Percentiles rank a stretch among this genome's conserved stretches.
Conservation (phyloP, 2,113 vertebrate genomes). For the Chascanopsetta lugubris region DNA sequence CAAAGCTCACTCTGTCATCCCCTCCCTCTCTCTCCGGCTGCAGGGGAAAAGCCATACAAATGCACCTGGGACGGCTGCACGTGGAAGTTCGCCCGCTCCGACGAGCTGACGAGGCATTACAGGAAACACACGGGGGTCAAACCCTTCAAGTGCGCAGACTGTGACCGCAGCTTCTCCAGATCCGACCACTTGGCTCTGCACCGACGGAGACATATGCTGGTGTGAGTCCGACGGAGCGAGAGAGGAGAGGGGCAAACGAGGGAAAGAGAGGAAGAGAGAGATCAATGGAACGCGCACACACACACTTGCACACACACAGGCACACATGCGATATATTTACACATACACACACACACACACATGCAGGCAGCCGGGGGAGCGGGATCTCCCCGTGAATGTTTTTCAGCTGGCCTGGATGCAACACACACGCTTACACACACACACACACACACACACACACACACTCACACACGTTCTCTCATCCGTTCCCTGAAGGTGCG, state of each 20-base stretch:
- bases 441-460: slow-evolving; percentile 16
- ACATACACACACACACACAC: slow-evolving; percentile 9
- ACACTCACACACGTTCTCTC: slow-evolving; percentile 30
- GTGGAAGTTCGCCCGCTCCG: slow-evolving; percentile 99
- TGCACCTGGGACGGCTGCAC: slow-evolving; percentile 99
- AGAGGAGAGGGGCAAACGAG: slow-evolving; percentile 67
- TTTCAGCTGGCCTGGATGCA: slow-evolving; percentile 75
- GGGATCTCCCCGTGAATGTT: slow-evolving; percentile 77
- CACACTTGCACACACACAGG: slow-evolving; percentile 6
- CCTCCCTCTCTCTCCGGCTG: slow-evolving; percentile 51
- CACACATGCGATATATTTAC: no score
- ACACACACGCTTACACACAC: neutral
- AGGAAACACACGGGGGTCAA: slow-evolving; percentile 99
- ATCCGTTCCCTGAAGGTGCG: slow-evolving; percentile 46
- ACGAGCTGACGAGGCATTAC: slow-evolving; percentile 98
- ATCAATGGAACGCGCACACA: slow-evolving; percentile 13
- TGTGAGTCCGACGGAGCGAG: slow-evolving; percentile 82
- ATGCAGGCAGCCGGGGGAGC: slow-evolving; percentile 65
- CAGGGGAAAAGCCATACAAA: slow-evolving; percentile 99
- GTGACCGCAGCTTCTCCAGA: slow-evolving; percentile 98
- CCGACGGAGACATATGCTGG: slow-evolving; percentile 97
- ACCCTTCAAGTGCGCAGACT: slow-evolving; percentile 99
- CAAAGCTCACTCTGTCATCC: neutral
- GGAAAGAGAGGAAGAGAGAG: slow-evolving; percentile 16
- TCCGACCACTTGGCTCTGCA: slow-evolving; percentile 98